Evolutionary conservation across 1,140 invertebrate species (phyloP).

Genomic region (Papilio aristodemus): DNA sequence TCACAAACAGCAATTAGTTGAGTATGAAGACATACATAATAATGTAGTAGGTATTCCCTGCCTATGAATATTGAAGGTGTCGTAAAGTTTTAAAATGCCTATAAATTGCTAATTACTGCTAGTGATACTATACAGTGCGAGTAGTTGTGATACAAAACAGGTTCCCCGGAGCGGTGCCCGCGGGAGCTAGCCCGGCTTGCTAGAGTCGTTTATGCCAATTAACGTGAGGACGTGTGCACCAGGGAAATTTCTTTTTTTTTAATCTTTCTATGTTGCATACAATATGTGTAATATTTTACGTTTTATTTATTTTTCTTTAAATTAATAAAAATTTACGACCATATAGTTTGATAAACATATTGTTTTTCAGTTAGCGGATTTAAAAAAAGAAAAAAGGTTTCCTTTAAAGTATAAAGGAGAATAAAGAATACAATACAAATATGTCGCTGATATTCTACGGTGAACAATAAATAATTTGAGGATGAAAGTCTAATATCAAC

Average conservation of each 20-base stretch:
- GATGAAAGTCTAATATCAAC: no score
- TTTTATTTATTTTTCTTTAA: background rate
- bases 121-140: background rate
- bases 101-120: slow-evolving; percentile 4
- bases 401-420: no score
- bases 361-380: no score
- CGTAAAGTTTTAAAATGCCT: slow-evolving; percentile 4
- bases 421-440: no score
- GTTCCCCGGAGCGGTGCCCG: background rate
- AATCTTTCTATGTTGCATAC: background rate
- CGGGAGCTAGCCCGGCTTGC: no score
- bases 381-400: no score
- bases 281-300: background rate
- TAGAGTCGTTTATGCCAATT: slow-evolving; percentile 5
- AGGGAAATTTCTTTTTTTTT: background rate
- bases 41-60: background rate
- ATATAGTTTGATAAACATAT: no score
- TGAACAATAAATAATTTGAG: no score
- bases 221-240: background rate
- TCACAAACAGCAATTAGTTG: no score
- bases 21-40: no score
- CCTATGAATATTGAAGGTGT: background rate
- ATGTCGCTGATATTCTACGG: no score
- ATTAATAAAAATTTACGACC: no score
- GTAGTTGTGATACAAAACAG: slow-evolving; percentile 3